These are phyloP conservation scores for Danio kyathit DNA, from an alignment of 2,797 vertebrate species.

Conservation along the genomic window DNA sequence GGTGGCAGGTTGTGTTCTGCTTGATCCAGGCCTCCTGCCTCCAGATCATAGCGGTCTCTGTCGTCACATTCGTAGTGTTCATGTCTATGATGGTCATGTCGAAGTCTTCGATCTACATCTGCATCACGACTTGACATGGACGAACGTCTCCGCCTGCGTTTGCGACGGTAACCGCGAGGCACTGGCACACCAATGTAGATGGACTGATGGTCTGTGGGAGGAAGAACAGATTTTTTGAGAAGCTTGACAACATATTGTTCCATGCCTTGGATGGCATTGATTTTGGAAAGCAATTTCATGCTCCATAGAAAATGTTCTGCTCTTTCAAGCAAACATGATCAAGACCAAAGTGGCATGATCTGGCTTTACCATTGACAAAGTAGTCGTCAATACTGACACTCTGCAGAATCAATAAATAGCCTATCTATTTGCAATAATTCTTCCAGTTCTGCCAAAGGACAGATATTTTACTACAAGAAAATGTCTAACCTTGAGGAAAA, in stretches of 20 bases:
- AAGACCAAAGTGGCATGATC: conserved; percentile 4
- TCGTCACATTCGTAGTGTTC: conserved; percentile 63
- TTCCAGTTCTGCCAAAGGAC: neutral
- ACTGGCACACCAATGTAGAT: conserved; percentile 92
- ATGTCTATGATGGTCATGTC: conserved; percentile 74
- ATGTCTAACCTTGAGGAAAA: neutral
- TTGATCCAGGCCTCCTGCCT: conserved; percentile 76
- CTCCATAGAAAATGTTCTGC: conserved; percentile 19
- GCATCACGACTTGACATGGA: conserved; percentile 76
- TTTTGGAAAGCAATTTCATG: conserved; percentile 40
- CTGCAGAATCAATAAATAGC: neutral
- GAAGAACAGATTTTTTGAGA: neutral
- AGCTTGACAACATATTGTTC: neutral
- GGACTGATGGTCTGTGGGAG: conserved; percentile 84
- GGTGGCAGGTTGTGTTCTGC: conserved; percentile 71
- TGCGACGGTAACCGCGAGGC: conserved; percentile 84
- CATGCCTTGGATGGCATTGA: conserved; percentile 14
- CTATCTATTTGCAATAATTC: neutral
- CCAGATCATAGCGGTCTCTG: conserved; percentile 72
- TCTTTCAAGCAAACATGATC: neutral
- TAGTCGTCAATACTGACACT: neutral
- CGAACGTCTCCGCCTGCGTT: conserved; percentile 83
- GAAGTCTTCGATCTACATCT: conserved; percentile 74
- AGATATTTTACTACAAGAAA: neutral
- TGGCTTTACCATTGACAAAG: neutral